Evolutionary conservation across 37 sponge, comb jelly and placozoan species (phyloP), one percentile per base, ranked within the genome.

Genomic region (Petrosia ficiformis): DNA sequence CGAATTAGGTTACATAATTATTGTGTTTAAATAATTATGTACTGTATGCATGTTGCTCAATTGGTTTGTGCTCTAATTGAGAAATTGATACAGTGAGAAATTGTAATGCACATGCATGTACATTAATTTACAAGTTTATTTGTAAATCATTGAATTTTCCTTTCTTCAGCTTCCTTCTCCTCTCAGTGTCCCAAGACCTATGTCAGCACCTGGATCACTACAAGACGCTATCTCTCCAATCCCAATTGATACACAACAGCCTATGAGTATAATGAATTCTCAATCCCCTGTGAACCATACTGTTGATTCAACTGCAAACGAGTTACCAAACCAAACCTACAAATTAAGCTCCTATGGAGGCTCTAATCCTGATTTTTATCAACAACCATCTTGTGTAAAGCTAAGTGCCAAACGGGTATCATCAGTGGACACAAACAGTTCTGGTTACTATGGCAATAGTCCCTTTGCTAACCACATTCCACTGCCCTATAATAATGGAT

Each of bases 181-280:
- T n/a, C 11, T 6, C 6, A 26, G n/a, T 29, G 26, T 22, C 26
- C 63, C 63, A 11, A 8, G 63, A 22, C 63, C 63, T 26, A 11
- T 61, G 63, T 61, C 63, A n/a, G 63, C 63, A 26, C 63, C 63
- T n/a, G 63, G 63, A 8, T 61, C 28, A 26, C 63, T 61, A 16
- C 39, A 24, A 11, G 36, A 48, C n/a, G n/a, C n/a, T n/a, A 14
- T 48, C 54, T 48, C 54, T 19, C 54, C 54, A 14, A 19, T 48
- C 14, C 14, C 54, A 48, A 19, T 14, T 48, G 54, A 48, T 14
- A 14, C 14, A 8, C 54, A 48, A 8, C n/a, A n/a, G n/a, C n/a
- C n/a, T n/a, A n/a, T n/a, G n/a, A n/a, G n/a, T n/a, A 48, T 48
- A 14, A 8, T 48, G 54, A 19, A 8, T 14, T 19, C 54, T 14